These are phyloP conservation scores for Drosophila monieri DNA, from an alignment of 2,888 invertebrate genomes.

Conservation along the genomic window DNA sequence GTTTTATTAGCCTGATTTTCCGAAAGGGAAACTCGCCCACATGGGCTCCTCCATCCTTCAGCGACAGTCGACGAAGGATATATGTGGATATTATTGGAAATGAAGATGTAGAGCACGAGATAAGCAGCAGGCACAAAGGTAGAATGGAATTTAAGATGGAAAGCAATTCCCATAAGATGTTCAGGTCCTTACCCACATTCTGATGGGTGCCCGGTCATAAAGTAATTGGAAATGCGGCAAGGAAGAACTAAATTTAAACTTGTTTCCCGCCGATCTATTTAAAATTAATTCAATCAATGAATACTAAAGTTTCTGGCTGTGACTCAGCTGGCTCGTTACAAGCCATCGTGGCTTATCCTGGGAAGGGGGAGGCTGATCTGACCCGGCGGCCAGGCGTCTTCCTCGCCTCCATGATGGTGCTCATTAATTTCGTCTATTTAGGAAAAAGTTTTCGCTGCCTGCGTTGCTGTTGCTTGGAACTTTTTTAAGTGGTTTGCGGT, in stretches of 20 bases:
- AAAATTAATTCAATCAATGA: constrained; percentile 23
- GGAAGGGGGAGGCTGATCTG: constrained; percentile 20
- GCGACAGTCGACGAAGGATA: constrained; percentile 1
- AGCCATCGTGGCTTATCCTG: background rate
- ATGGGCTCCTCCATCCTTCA: background rate
- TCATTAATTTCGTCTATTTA: constrained; percentile 75
- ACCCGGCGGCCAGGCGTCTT: constrained; percentile 7
- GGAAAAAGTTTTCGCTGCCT: constrained; percentile 53
- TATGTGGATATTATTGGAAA: constrained; percentile 22
- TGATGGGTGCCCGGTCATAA: background rate
- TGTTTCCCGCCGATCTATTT: background rate
- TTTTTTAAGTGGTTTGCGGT: constrained; percentile 74
- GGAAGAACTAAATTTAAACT: background rate
- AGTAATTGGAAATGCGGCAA: constrained; percentile 1
- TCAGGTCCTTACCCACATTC: constrained; percentile 3
- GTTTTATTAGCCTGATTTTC: constrained; percentile 65
- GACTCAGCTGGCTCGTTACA: constrained; percentile 7
- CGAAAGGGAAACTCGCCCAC: constrained; percentile 14
- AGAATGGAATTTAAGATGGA: constrained; percentile 35
- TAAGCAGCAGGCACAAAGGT: constrained; percentile 32
- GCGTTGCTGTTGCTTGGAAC: constrained; percentile 42
- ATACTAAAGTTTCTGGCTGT: background rate
- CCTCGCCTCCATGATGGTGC: constrained; percentile 41
- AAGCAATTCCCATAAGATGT: constrained; percentile 27
- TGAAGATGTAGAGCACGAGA: constrained; percentile 8